Evolutionary conservation across 2,113 vertebrate genomes (phyloP), one percentile per base, ranked within the genome.

Genomic region (Thunnus maccoyii): DNA sequence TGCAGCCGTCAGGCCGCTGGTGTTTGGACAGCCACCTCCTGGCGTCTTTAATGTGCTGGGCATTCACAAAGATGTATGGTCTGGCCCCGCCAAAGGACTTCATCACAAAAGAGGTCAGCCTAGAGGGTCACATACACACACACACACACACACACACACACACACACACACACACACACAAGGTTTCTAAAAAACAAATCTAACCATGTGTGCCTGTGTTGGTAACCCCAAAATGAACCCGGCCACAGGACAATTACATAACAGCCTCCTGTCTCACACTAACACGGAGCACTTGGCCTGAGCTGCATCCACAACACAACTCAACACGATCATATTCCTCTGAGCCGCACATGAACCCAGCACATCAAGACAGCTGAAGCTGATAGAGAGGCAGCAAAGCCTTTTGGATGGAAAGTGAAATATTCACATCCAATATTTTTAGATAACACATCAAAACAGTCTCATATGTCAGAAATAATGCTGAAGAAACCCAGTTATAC

Each of bases 21-120:
- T 91, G 92, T 14, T 41, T 27, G 0, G 72, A 62, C 69, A 98
- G 91, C 97, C 97, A 97, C 3, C 1, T 36, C 47, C 94, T 90
- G 27, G 96, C 95, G 0, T 92, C 88, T 6, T 71, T 14, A 15
- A 97, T 94, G 82, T 94, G 91, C 9, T 54, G 68, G 2, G 90
- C 68, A 55, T 97, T 90, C 52, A 96, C 78, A 44, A 95, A 97
- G 87, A 96, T 94, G 88, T 94, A 96, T 0, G 87, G 71, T 13
- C 57, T 92, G 2, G 95, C 96, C 72, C 96, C 94, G 2, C 85
- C 91, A 36, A 97, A 98, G 55, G 95, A 96, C 90, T 97, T 97
- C 87, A 96, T 94, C 85, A 97, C 97, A 80, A 97, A 97, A 0
- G 96, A 86, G 20, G 97, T 97, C 82, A 97, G 80, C 97, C 97